Evolutionary conservation across 1,140 invertebrate species (phyloP).

Genomic region (Parapsyche elsis): DNA sequence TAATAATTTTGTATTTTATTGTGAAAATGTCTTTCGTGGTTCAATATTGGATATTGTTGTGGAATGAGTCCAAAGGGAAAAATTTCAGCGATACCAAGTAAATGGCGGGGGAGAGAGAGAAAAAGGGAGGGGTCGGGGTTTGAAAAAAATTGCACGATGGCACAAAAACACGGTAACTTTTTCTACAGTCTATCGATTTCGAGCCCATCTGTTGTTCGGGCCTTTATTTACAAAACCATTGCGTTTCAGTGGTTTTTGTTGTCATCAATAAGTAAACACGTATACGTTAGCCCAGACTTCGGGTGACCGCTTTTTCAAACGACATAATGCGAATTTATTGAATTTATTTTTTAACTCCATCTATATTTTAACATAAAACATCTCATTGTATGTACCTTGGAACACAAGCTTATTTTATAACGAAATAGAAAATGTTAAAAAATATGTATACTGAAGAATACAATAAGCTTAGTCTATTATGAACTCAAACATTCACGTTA

Average conservation of each 20-base stretch:
- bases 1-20: conserved; percentile 4
- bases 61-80: conserved; percentile 28
- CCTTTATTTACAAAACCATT: conserved; percentile 18
- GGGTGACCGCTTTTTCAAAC: background rate
- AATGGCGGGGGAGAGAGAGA: background rate
- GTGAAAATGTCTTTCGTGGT: background rate
- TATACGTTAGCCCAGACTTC: background rate
- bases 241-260: background rate
- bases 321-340: background rate
- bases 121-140: background rate
- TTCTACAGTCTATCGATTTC: conserved; percentile 25
- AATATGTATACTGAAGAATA: too few relatives aligned
- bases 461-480: too few relatives aligned
- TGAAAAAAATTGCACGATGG: conserved; percentile 5
- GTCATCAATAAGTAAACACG: conserved; percentile 15
- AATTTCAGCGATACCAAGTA: conserved; percentile 11
- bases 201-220: conserved; percentile 24
- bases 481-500: too few relatives aligned
- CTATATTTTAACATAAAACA: too few relatives aligned
- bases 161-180: conserved; percentile 14
- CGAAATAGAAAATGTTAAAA: too few relatives aligned
- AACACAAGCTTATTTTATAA: too few relatives aligned
- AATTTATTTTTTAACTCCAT: too few relatives aligned
- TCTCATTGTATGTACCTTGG: too few relatives aligned
- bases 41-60: conserved; percentile 15